Percentiles rank a stretch among this genome's conserved stretches.
These are phyloP conservation scores for Bombus difficillimus DNA, from an alignment of 1,140 invertebrate species.

Conservation along the genomic window DNA sequence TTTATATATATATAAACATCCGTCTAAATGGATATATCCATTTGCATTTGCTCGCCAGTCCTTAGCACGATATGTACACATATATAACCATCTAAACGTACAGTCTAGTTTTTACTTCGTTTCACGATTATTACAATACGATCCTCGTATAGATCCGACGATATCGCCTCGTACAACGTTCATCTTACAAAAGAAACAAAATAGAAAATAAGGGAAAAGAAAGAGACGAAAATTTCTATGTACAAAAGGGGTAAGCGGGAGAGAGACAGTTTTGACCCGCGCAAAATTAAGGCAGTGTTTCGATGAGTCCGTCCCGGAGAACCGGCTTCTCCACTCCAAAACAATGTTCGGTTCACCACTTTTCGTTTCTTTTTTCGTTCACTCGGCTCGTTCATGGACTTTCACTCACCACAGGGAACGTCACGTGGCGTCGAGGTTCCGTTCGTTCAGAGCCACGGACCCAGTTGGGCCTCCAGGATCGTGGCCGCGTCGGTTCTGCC, in stretches of 20 bases:
- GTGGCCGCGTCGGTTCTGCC: slow-evolving; percentile 94
- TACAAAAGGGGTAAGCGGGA: slow-evolving; percentile 49
- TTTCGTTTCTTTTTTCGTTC: slow-evolving; percentile 34
- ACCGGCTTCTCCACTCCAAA: slow-evolving; percentile 15
- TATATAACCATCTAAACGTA: slow-evolving; percentile 70
- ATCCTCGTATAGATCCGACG: background rate
- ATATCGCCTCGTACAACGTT: slow-evolving; percentile 29
- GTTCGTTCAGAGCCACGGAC: slow-evolving; percentile 85
- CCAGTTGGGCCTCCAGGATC: slow-evolving; percentile 93
- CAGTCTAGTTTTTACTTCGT: slow-evolving; percentile 63
- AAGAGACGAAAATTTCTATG: slow-evolving; percentile 28
- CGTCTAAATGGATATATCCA: slow-evolving; percentile 76
- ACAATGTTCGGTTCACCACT: background rate
- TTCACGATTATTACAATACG: slow-evolving; percentile 57
- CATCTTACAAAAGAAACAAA: slow-evolving; percentile 18
- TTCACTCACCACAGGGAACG: slow-evolving; percentile 57
- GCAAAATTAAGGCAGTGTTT: slow-evolving; percentile 77
- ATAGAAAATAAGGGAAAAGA: background rate
- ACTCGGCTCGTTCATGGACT: slow-evolving; percentile 39
- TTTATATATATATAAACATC: slow-evolving; percentile 76
- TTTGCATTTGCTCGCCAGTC: slow-evolving; percentile 66
- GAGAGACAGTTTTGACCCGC: slow-evolving; percentile 16
- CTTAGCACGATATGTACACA: slow-evolving; percentile 63
- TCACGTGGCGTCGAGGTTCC: background rate
- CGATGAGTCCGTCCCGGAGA: slow-evolving; percentile 68